Base-by-base conservation (phyloP, 2,113 vertebrate genomes). In the Syrrhaptes paradoxus region DNA sequence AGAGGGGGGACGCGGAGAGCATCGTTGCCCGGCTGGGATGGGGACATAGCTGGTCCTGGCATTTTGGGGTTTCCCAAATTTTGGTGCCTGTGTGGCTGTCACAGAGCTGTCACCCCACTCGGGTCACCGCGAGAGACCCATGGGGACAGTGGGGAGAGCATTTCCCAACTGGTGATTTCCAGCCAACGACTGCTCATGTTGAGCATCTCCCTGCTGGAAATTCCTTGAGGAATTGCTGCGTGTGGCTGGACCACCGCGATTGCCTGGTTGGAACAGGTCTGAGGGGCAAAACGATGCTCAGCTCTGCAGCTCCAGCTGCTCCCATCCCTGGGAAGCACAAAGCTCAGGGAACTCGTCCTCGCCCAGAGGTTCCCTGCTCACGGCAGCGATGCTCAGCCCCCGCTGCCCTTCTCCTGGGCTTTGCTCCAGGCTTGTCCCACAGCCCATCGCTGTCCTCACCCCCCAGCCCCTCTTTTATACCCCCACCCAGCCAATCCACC, bases 1-100 rank as follows among this genome's bases (percentile, higher is more conserved):
- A 28, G 51, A 25, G 51, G 9, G 17, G 21, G 6, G 14, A 10
- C 2, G 5, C 2, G 7, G 26, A 0, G 0, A 68, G 28, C 13
- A 13, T 46, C 48, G 0, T 38, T 14, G 24, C 32, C 1, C 10
- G 62, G 6, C 11, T 38, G 5, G 0, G 32, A 0, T 1, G n/a
- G 28, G 76, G 43, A 17, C 1, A 0, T 2, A 18, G 18, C 8
- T 22, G 48, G 18, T 34, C 28, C 67, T 66, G 11, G 10, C 0
- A 19, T 15, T 34, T 10, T 8, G 17, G 24, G 48, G 5, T 38
- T 38, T 87, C 57, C 19, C 6, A 0, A 5, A 15, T 61, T 32
- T 26, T 3, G 0, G 63, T 7, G 36, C 13, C 36, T 15, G 1
- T n/a, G 63, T 7, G 36, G 13, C 36, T 15, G 1, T n/a, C 48